Conservation (phyloP, 2,113 vertebrate species). For the Colius striatus region DNA sequence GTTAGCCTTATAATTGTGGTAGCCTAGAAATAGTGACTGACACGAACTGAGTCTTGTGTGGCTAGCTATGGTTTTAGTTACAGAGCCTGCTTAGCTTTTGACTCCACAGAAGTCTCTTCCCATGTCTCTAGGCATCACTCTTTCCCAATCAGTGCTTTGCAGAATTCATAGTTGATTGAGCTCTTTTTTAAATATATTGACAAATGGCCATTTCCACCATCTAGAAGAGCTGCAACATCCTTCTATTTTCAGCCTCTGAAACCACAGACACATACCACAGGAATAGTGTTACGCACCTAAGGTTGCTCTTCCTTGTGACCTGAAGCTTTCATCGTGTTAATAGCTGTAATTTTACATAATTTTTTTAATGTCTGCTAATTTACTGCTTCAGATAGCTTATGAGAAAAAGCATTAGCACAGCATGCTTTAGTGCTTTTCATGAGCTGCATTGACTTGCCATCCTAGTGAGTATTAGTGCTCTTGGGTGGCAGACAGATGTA, state of each 20-base stretch:
- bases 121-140: background rate
- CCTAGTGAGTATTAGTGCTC: background rate
- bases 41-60: background rate
- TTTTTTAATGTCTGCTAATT: background rate
- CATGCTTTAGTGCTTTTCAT: background rate
- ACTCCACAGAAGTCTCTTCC: background rate
- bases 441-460: background rate
- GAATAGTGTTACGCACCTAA: background rate
- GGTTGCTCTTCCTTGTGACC: background rate
- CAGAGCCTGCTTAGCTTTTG: accelerated
- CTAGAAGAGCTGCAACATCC: background rate
- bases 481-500: background rate
- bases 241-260: background rate
- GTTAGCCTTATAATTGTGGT: background rate
- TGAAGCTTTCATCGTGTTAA: background rate
- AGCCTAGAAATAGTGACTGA: background rate
- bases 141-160: background rate
- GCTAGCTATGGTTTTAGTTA: background rate
- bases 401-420: background rate
- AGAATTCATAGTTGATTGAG: background rate
- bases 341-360: background rate
- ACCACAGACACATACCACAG: background rate
- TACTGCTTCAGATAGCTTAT: background rate
- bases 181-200: background rate
- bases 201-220: background rate